Evolutionary conservation across 2,888 invertebrate species (phyloP).

Genomic region (Phragmatobia fuliginosa): DNA sequence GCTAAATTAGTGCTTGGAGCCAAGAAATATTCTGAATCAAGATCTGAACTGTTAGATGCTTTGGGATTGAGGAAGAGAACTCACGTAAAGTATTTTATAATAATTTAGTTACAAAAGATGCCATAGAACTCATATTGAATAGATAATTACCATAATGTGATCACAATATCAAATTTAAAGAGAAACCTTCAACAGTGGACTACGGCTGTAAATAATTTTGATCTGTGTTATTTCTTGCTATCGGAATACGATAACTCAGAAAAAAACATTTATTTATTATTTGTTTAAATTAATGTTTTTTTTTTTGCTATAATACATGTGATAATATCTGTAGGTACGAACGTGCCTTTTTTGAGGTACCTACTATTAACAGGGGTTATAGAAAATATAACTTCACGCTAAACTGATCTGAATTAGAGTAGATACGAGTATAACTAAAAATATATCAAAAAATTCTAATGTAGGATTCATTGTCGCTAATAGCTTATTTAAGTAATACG

Average conservation of each 20-base stretch:
- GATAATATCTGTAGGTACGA: too few relatives aligned
- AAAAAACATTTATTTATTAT: too few relatives aligned
- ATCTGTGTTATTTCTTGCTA: background rate
- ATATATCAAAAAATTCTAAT: too few relatives aligned
- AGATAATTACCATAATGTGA: background rate
- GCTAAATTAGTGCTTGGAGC: constrained; percentile 68
- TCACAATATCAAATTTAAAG: too few relatives aligned
- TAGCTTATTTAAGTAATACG: too few relatives aligned
- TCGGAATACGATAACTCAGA: background rate
- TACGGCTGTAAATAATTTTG: background rate
- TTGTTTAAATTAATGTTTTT: background rate
- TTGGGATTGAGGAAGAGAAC: constrained; percentile 45
- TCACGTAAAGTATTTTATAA: constrained; percentile 26
- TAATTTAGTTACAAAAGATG: background rate
- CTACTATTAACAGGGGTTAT: too few relatives aligned
- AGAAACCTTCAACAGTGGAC: too few relatives aligned
- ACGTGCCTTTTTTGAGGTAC: too few relatives aligned
- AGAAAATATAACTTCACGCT: too few relatives aligned
- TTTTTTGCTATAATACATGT: background rate
- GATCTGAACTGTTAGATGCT: constrained; percentile 53
- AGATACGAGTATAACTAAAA: too few relatives aligned
- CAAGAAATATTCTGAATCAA: constrained; percentile 21
- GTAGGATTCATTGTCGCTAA: too few relatives aligned
- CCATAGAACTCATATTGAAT: background rate
- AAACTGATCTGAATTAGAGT: too few relatives aligned